Evolutionary conservation across 2,797 vertebrate species (phyloP).

Genomic region (Sparidentex hasta): DNA sequence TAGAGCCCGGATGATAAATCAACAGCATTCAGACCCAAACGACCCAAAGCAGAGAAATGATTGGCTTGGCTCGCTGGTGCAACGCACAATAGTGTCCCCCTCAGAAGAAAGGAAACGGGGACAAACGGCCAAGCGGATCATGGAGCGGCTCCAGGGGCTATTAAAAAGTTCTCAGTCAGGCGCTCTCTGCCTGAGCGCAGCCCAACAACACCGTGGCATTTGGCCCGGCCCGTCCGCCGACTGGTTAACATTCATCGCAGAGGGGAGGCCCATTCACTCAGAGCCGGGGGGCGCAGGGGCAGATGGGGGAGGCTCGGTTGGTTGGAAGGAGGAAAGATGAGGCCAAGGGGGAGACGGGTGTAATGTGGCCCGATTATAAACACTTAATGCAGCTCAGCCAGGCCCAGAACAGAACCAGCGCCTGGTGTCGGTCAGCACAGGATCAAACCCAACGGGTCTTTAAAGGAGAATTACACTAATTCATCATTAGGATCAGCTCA

Average conservation of each 20-base stretch:
- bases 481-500: too few relatives aligned
- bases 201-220: conserved; percentile 69
- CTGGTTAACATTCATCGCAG: conserved; percentile 87
- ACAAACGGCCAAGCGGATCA: conserved; percentile 72
- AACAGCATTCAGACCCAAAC: conserved; percentile 47
- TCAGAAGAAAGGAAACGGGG: conserved; percentile 73
- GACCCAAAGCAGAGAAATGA: conserved; percentile 60
- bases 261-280: conserved; percentile 67
- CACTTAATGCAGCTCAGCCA: conserved; percentile 58
- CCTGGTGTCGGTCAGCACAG: too few relatives aligned
- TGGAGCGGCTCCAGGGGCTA: conserved; percentile 76
- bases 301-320: conserved; percentile 32
- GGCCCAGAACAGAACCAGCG: too few relatives aligned
- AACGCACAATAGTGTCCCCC: conserved; percentile 62
- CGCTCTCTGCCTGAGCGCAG: conserved; percentile 73
- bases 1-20: conserved; percentile 67
- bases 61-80: conserved; percentile 54
- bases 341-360: conserved; percentile 57
- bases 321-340: conserved; percentile 38
- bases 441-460: too few relatives aligned
- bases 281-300: conserved; percentile 37
- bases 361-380: conserved; percentile 76
- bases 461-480: too few relatives aligned
- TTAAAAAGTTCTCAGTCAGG: conserved; percentile 84
- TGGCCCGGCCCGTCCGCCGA: conserved; percentile 73